Evolutionary conservation across 2,797 vertebrate genomes (phyloP).

Genomic region (Poecilia picta): DNA sequence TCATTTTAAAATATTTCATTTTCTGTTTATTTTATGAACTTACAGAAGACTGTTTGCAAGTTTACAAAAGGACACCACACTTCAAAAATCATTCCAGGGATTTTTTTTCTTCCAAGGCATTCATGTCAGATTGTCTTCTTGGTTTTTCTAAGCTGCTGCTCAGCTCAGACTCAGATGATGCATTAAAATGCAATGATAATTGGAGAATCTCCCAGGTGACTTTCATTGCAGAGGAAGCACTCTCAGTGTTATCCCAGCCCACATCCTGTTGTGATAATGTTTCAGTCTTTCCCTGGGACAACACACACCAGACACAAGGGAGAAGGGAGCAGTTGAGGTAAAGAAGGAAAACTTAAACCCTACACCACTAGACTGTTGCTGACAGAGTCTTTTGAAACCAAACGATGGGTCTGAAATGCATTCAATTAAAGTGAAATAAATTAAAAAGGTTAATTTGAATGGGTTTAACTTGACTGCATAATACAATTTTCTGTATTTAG

Average conservation of each 20-base stretch:
- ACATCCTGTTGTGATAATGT: conserved; percentile 79
- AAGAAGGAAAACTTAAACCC: conserved; percentile 29
- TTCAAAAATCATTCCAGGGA: conserved; percentile 35
- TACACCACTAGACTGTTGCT: conserved; percentile 14
- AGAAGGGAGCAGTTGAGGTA: conserved; percentile 45
- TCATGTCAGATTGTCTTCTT: conserved; percentile 23
- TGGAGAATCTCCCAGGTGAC: conserved; percentile 73
- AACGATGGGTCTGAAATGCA: neutral
- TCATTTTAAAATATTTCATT: neutral
- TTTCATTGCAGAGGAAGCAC: conserved; percentile 72
- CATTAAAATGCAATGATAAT: conserved; percentile 76
- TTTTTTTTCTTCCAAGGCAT: conserved; percentile 28
- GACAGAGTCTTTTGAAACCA: conserved; percentile 14
- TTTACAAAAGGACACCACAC: conserved; percentile 11
- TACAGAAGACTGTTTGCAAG: conserved; percentile 2
- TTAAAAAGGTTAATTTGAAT: neutral
- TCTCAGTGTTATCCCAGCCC: conserved; percentile 71
- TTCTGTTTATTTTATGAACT: conserved; percentile 22
- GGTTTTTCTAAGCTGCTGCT: conserved; percentile 42
- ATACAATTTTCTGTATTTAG: neutral
- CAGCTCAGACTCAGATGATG: conserved; percentile 55
- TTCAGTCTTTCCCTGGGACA: conserved; percentile 74
- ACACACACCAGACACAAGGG: conserved; percentile 52
- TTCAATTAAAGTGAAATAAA: neutral
- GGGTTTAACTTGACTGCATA: neutral